These are phyloP conservation scores for Strigamia crassipes DNA, from an alignment of 2,888 invertebrate genomes.

Conservation along the genomic window DNA sequence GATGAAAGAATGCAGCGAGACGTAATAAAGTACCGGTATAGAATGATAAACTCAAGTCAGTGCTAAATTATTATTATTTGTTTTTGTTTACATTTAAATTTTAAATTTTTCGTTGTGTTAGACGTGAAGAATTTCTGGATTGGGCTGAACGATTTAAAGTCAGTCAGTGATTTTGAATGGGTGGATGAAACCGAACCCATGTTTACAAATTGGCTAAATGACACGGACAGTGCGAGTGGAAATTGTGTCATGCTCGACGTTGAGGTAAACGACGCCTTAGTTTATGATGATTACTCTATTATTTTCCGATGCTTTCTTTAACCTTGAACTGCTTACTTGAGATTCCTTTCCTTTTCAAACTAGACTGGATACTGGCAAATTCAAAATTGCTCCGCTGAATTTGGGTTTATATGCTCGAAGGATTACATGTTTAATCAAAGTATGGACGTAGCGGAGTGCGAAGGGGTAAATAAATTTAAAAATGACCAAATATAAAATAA, in stretches of 20 bases:
- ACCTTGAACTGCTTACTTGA: slow-evolving; percentile 1
- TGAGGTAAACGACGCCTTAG: slow-evolving; percentile 12
- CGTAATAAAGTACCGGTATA: neutral
- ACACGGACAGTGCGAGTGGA: neutral
- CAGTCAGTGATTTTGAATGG: slow-evolving; percentile 1
- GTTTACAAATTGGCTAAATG: neutral
- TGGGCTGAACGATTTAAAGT: neutral
- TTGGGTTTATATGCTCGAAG: neutral
- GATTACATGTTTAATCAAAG: neutral
- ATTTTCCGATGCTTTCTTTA: neutral
- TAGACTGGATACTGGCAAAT: neutral
- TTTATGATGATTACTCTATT: neutral
- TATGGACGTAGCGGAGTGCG: neutral
- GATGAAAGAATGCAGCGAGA: neutral
- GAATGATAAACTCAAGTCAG: neutral
- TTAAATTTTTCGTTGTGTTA: neutral
- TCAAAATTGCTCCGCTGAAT: neutral
- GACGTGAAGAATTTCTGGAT: neutral
- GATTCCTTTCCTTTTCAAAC: neutral
- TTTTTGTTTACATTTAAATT: neutral
- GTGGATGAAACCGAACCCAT: neutral
- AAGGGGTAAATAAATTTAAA: neutral
- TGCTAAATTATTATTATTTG: neutral
- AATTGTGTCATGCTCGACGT: slow-evolving; percentile 7
- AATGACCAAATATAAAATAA: neutral